These are phyloP conservation scores for Gastrophysa polygoni DNA, from an alignment of 2,888 invertebrate species.

Conservation along the genomic window DNA sequence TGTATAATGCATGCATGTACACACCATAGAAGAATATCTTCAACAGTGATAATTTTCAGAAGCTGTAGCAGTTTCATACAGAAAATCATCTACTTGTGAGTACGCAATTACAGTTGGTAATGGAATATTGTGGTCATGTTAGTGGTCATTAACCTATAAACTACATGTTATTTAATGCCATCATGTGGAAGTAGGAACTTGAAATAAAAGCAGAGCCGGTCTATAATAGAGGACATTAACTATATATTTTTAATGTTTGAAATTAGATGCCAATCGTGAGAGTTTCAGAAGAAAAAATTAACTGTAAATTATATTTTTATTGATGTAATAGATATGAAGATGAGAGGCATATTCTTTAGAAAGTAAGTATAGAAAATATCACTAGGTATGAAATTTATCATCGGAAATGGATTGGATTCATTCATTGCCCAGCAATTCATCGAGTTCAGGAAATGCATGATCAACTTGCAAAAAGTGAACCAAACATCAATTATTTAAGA, in stretches of 20 bases:
- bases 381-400: too few species aligned
- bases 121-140: neutral
- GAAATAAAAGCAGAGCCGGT: slow-evolving; percentile 15
- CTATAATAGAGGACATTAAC: slow-evolving; percentile 28
- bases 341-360: neutral
- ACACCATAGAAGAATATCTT: too few species aligned
- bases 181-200: slow-evolving; percentile 4
- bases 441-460: too few species aligned
- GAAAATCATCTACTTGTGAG: neutral
- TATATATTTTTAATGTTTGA: slow-evolving; percentile 22
- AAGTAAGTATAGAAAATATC: too few species aligned
- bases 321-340: neutral
- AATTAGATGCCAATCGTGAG: slow-evolving; percentile 31
- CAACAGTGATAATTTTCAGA: too few species aligned
- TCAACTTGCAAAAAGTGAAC: too few species aligned
- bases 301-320: slow-evolving; percentile 16
- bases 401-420: too few species aligned
- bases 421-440: too few species aligned
- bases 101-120: slow-evolving; percentile 1
- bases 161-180: slow-evolving; percentile 11
- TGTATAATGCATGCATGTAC: too few species aligned
- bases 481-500: too few species aligned
- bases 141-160: slow-evolving; percentile 10
- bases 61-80: neutral
- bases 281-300: slow-evolving; percentile 12